Conservation (phyloP, 2,888 invertebrate species). For the Nomada flava region DNA sequence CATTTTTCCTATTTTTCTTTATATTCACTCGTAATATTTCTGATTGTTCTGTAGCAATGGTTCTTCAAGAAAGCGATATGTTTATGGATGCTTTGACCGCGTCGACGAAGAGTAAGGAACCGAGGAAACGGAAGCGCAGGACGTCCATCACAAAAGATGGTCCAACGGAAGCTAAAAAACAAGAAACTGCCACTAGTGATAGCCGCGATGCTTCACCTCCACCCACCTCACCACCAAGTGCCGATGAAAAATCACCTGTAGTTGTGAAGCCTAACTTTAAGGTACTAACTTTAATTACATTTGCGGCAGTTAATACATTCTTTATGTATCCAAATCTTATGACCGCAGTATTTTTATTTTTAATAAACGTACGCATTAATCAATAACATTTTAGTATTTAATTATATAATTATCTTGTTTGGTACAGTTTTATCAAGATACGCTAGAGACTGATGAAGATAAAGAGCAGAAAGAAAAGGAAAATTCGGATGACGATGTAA, state of each 20-base stretch:
- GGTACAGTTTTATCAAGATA: constrained; percentile 94
- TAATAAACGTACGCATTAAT: not conserved
- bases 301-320: not conserved
- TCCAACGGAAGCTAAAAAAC: constrained; percentile 85
- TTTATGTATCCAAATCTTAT: not conserved
- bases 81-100: constrained; percentile 96
- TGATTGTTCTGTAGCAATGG: constrained; percentile 85
- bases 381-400: not conserved
- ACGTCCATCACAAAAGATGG: constrained; percentile 90
- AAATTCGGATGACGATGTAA: constrained; percentile 71
- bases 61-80: constrained; percentile 95
- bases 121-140: constrained; percentile 92
- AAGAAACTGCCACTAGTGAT: constrained; percentile 82
- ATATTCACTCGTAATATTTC: constrained; percentile 2
- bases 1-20: not conserved
- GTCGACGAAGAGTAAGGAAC: constrained; percentile 90
- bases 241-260: constrained; percentile 82
- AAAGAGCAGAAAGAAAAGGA: constrained; percentile 84
- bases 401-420: constrained; percentile 3
- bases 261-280: constrained; percentile 84
- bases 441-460: constrained; percentile 89
- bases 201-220: constrained; percentile 84
- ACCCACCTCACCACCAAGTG: constrained; percentile 80
- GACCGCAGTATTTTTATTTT: too few relatives aligned
- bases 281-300: constrained; percentile 77